Conservation (phyloP, 2,888 invertebrate species). For the Rhogogaster chlorosoma region DNA sequence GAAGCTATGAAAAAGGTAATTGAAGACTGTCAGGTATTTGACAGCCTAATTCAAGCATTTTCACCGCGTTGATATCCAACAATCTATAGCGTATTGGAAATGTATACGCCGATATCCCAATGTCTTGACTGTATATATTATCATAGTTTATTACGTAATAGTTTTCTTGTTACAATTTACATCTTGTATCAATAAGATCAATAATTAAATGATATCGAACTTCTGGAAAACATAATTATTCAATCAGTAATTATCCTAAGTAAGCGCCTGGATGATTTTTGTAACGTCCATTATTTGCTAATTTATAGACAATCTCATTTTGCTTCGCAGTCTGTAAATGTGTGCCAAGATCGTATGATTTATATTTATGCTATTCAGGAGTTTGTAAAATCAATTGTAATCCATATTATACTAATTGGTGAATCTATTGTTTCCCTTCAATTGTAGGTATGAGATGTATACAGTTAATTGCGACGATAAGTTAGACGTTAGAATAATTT, state of each 20-base stretch:
- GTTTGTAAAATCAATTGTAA: not conserved
- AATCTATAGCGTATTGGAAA: not conserved
- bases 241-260: not conserved
- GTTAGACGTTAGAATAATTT: not conserved
- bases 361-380: not conserved
- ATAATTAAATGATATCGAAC: not conserved
- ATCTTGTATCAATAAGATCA: not conserved
- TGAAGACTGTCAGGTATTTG: not conserved
- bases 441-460: conserved; percentile 6
- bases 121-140: conserved; percentile 10
- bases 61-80: not conserved
- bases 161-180: not conserved
- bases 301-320: not conserved
- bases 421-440: not conserved
- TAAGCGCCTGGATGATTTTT: not conserved
- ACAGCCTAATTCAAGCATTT: not conserved
- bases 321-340: not conserved
- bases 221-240: not conserved
- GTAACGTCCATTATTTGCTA: not conserved
- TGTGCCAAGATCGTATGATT: not conserved
- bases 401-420: not conserved
- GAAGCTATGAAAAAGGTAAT: conserved; percentile 1
- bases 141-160: not conserved
- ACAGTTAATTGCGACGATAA: conserved; percentile 21
- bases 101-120: not conserved